Evolutionary conservation across 30 jellyfish, hydroid and myxozoan genomes (phyloP).

Genomic region (Rhopilema esculentum): DNA sequence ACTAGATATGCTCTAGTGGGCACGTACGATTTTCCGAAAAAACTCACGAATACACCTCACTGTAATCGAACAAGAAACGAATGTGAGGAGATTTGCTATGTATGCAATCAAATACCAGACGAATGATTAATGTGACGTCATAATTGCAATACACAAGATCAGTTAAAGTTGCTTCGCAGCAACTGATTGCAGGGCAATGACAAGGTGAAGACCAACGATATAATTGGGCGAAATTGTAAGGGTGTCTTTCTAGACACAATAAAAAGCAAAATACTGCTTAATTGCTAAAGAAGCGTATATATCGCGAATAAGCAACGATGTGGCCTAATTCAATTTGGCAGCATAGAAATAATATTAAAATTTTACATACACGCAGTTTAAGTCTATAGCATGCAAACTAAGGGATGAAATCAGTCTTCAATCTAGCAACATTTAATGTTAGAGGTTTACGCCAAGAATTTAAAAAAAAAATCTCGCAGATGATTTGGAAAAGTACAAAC

Average conservation of each 20-base stretch:
- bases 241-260: background rate
- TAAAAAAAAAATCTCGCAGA: too few relatives aligned
- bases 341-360: too few relatives aligned
- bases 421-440: too few relatives aligned
- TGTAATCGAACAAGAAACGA: background rate
- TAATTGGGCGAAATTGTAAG: background rate
- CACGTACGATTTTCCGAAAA: background rate
- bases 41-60: background rate
- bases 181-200: background rate
- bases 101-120: background rate
- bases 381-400: too few relatives aligned
- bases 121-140: background rate
- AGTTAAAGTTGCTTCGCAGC: background rate
- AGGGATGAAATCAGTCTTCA: too few relatives aligned
- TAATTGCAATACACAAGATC: background rate
- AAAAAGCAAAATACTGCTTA: too few relatives aligned
- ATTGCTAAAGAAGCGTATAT: too few relatives aligned
- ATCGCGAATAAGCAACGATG: too few relatives aligned
- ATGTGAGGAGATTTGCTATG: background rate
- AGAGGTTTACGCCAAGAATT: too few relatives aligned
- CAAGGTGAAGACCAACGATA: background rate
- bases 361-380: too few relatives aligned
- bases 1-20: background rate
- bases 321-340: too few relatives aligned
- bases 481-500: too few relatives aligned